These are phyloP conservation scores for Andrena flavipes DNA, from an alignment of 2,888 invertebrate species.

Conservation along the genomic window DNA sequence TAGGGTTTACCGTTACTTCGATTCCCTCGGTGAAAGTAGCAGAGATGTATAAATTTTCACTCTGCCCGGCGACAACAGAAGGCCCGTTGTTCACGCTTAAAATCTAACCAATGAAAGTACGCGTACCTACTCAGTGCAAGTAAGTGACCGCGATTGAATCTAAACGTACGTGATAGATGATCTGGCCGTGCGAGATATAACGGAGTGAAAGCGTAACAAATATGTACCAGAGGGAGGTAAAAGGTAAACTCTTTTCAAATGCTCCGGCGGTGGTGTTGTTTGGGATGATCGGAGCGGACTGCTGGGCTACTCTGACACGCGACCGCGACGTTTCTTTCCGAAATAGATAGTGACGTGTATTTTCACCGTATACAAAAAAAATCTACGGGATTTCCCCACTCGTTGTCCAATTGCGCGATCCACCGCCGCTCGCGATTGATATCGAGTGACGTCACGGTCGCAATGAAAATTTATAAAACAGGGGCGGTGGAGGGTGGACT, in stretches of 20 bases:
- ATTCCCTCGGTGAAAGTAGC: constrained; percentile 43
- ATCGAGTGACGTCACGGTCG: constrained; percentile 6
- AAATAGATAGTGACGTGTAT: constrained; percentile 33
- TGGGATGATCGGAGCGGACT: not conserved
- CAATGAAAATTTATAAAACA: not conserved
- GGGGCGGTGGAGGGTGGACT: not conserved
- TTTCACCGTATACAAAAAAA: constrained; percentile 12
- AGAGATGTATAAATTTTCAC: constrained; percentile 31
- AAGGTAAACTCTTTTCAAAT: not conserved
- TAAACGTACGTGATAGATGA: constrained; percentile 8
- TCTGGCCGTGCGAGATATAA: not conserved
- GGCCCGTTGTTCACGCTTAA: constrained; percentile 8
- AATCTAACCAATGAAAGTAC: constrained; percentile 38
- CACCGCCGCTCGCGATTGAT: not conserved
- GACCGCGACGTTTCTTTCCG: constrained; percentile 11
- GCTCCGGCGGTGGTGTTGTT: not conserved
- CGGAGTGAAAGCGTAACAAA: not conserved
- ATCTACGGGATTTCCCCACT: constrained; percentile 23
- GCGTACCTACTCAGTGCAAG: constrained; percentile 15
- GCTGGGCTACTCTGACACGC: not conserved
- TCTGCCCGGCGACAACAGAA: not conserved
- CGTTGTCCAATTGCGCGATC: not conserved
- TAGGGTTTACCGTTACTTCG: constrained; percentile 42
- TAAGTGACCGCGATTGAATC: constrained; percentile 26
- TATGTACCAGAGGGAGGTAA: not conserved